Percentiles rank a stretch among this genome's conserved stretches.
phyloP scores from a whole-genome alignment of 2,113 vertebrate species.

The Rafetus swinhoei region DNA sequence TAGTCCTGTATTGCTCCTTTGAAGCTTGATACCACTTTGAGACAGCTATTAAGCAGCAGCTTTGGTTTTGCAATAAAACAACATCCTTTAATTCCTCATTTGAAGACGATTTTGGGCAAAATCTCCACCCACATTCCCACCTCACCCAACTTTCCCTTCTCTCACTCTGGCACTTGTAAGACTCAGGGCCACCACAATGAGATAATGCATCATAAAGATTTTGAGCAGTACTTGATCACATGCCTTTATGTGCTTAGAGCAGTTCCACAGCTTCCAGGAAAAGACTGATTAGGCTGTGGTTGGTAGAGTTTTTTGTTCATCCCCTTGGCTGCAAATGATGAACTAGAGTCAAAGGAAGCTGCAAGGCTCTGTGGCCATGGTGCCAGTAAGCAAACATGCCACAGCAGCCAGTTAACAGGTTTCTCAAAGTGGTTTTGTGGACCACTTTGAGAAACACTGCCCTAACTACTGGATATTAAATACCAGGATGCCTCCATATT shows the following conservation, averaged over 20 bases:
- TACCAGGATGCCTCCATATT: background rate
- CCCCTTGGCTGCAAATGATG: too few relatives aligned
- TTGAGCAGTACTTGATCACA: accelerated
- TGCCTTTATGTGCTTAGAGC: background rate
- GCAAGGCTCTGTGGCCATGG: too few relatives aligned
- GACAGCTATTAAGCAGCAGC: background rate
- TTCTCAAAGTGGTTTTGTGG: too few relatives aligned
- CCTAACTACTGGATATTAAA: background rate
- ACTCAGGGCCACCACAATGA: background rate
- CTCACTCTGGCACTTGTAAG: background rate
- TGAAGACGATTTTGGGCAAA: background rate
- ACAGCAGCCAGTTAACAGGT: too few relatives aligned
- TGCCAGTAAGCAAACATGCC: too few relatives aligned
- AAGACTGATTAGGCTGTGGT: background rate
- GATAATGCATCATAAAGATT: accelerated
- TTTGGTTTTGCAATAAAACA: background rate
- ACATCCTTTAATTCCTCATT: background rate
- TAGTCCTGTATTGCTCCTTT: background rate
- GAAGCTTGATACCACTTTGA: background rate
- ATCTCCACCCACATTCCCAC: background rate
- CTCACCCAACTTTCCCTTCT: background rate
- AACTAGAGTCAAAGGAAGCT: too few relatives aligned
- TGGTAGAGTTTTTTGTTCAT: background rate
- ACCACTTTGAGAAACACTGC: background rate
- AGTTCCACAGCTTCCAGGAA: background rate